These are phyloP conservation scores for Harpalus rufipes DNA, from an alignment of 2,888 invertebrate genomes.

Conservation along the genomic window DNA sequence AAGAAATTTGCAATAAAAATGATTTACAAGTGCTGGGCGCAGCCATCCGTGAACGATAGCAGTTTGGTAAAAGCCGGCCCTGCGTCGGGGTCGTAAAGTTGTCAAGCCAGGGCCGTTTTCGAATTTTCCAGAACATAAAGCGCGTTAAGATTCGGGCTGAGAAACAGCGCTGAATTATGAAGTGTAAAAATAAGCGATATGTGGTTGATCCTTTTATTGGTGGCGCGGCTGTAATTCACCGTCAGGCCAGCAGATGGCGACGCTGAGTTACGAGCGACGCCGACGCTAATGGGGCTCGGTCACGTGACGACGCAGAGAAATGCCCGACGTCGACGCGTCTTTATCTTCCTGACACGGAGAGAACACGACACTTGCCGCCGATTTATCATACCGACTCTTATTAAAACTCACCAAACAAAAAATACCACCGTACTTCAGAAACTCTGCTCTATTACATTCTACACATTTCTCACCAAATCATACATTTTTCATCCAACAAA, in stretches of 20 bases:
- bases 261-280: constrained; percentile 68
- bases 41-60: constrained; percentile 57
- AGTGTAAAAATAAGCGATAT: constrained; percentile 76
- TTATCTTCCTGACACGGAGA: constrained; percentile 67
- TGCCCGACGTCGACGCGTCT: constrained; percentile 68
- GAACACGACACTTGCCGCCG: constrained; percentile 65
- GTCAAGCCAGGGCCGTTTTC: constrained; percentile 71
- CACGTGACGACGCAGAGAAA: constrained; percentile 69
- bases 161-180: constrained; percentile 74
- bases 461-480: background rate
- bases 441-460: background rate
- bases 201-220: constrained; percentile 76
- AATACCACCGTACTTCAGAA: background rate
- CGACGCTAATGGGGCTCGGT: constrained; percentile 69
- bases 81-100: constrained; percentile 56
- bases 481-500: background rate
- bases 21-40: constrained; percentile 33
- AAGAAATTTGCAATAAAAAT: constrained; percentile 55
- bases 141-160: constrained; percentile 74
- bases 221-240: constrained; percentile 74
- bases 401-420: background rate
- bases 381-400: constrained; percentile 33
- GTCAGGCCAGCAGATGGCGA: constrained; percentile 70
- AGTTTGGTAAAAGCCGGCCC: constrained; percentile 49
- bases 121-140: constrained; percentile 75